Evolutionary conservation across 2,888 invertebrate genomes (phyloP), one percentile per base, ranked within the genome.

Genomic region (Drosophila suboccidentalis): DNA sequence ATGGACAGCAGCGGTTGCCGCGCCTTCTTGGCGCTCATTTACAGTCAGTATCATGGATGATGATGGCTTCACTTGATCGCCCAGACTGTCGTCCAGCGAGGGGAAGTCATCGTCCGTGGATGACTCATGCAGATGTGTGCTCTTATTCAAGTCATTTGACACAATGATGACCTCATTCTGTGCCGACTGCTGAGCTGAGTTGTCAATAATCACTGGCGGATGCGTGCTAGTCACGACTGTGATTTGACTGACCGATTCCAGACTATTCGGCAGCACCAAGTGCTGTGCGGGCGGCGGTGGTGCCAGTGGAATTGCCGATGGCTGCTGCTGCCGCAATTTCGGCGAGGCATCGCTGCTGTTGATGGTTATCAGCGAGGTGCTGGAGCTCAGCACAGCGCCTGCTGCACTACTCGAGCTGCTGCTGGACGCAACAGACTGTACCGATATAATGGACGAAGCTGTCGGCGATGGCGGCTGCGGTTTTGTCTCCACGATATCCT

Each of bases 221-320:
- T 97, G 97, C 10, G 93, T 94, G 53, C 96, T 97, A 15, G 96
- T 96, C 55, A 97, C 97, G 38, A 97, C 97, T 1, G 97, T 97
- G 66, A 97, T 96, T 88, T 96, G 96, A 61, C 96, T 96, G 54
- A 96, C 95, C 39, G 96, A 95, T 1, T 95, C 95, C 79, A 96
- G 93, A 84, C 96, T 96, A 92, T 96, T 96, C n/a, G 95, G 95
- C 69, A 94, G 93, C 89, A 95, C 94, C 47, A 94, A 62, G 44
- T 94, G 83, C 49, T 88, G 90, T 26, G 76, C 79, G 19, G 81
- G 79, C 29, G 29, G 29, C n/a, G 73, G 78, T 43, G 78, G 75
- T 4, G 92, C 93, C 13, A 61, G 63, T 32, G 75, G 68, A 3
- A 26, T 26, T 41, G 71, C 59, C 8, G 78, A 70, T 9, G 83